phyloP scores from a whole-genome alignment of 2,797 vertebrate genomes.

The Cyprinodon diabolis region DNA sequence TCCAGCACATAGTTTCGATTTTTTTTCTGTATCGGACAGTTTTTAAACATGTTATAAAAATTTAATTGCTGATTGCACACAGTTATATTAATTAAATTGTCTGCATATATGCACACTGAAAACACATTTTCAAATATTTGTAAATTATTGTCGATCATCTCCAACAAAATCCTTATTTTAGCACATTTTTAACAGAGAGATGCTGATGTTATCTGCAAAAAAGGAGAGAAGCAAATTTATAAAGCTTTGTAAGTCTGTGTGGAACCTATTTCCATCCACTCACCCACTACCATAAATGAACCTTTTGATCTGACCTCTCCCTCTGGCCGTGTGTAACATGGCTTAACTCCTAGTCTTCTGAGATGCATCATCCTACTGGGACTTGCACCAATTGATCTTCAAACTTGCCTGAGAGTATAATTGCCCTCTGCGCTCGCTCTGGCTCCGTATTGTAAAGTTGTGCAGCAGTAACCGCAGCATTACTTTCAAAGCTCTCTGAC shows the following conservation, averaged over 20 bases:
- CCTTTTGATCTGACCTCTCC: constrained; percentile 65
- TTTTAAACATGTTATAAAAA: background rate
- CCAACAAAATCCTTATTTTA: background rate
- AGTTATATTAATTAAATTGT: background rate
- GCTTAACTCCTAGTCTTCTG: constrained; percentile 51
- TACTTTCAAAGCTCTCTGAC: constrained; percentile 43
- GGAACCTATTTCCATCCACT: constrained; percentile 66
- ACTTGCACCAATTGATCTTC: constrained; percentile 63
- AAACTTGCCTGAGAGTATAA: constrained; percentile 61
- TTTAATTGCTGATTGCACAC: background rate
- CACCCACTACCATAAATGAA: constrained; percentile 32
- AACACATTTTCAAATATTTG: background rate
- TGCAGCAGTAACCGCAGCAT: constrained; percentile 5
- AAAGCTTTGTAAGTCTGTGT: constrained; percentile 20
- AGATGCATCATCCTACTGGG: constrained; percentile 50
- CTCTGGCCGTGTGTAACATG: constrained; percentile 56
- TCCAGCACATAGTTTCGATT: background rate
- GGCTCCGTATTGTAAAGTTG: constrained; percentile 30
- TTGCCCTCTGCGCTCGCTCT: constrained; percentile 44
- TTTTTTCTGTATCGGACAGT: background rate
- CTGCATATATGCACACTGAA: background rate
- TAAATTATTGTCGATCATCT: too few relatives aligned
- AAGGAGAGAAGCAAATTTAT: constrained; percentile 14
- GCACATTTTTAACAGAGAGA: background rate
- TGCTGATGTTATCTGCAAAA: constrained; percentile 1